Base-by-base conservation (phyloP, 2,888 invertebrate genomes). In the Cenopis cana region DNA sequence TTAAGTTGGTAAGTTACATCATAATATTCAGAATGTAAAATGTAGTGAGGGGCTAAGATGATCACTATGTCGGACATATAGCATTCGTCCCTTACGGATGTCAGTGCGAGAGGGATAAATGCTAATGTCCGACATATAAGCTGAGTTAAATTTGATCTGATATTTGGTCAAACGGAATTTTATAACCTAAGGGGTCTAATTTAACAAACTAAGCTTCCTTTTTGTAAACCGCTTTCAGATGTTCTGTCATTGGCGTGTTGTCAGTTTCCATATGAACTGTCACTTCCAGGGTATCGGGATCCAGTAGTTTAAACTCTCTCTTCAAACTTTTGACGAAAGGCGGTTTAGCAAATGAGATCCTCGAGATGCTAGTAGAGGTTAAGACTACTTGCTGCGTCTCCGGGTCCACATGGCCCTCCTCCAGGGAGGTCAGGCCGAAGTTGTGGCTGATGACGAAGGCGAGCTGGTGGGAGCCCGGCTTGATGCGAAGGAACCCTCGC, bases 371-470 rank as follows among this genome's bases (percentile, higher is more conserved):
- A 0, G 87, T 89, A 9, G 93, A 94, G 74, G 93, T 89, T 4
- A 95, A 78, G 0, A 92, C 82, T 12, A 89, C 84, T 64, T 95
- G 94, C 49, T 89, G 88, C 0, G 77, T 82, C 18, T 85, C 88
- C 0, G 82, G 90, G 88, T 89, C 94, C 60, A 74, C 81, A 0
- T 71, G 75, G 0, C 95, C 95, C 85, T 95, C 95, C 81, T 96
- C 95, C 0, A 95, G 78, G 0, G 94, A 93, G 0, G 94, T 91
- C 2, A 95, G 77, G 14, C 95, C 95, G 78, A 95, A 95, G 84
- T 95, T 95, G 76, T 96, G 95, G 68, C 95, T 93, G 5, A 95
- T 87, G 6, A 95, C 79, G 14, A 95, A 91, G 0, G 94, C 90
- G 0, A 95, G 78, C 46, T 94, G 82, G 14, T 93, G 90, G 0